Evolutionary conservation across 2,113 vertebrate species (phyloP).

Genomic region (Cyphomyrus discorhynchus): DNA sequence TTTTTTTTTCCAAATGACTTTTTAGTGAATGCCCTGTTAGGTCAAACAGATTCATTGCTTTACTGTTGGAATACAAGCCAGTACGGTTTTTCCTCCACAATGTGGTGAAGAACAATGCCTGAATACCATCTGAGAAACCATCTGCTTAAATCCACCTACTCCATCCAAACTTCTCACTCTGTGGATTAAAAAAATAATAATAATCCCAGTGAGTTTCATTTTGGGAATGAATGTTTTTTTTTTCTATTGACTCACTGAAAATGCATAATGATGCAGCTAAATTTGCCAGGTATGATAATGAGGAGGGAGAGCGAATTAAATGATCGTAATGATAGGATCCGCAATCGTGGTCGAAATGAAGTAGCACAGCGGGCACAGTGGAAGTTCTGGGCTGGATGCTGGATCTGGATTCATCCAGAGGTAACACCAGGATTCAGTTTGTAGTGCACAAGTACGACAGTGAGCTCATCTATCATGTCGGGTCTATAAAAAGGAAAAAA

Average conservation of each 20-base stretch:
- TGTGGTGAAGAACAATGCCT: conserved; percentile 24
- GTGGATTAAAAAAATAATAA: background rate
- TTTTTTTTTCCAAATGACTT: background rate
- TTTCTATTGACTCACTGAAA: background rate
- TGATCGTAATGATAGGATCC: background rate
- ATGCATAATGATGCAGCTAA: background rate
- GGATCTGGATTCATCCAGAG: background rate
- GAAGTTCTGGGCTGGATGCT: background rate
- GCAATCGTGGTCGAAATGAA: background rate
- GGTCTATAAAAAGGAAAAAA: background rate
- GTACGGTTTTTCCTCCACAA: conserved; percentile 14
- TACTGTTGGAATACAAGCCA: background rate
- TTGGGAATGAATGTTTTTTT: background rate
- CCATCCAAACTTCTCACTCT: background rate
- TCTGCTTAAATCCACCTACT: conserved; percentile 39
- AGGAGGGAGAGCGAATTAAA: background rate
- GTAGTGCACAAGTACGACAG: background rate
- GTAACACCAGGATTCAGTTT: background rate
- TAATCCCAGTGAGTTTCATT: background rate
- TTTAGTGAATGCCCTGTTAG: background rate
- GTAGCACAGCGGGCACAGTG: background rate
- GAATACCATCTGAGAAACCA: conserved; percentile 21
- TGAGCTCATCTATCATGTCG: background rate
- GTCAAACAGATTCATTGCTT: background rate
- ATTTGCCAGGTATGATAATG: background rate